Percentiles rank a stretch among this genome's conserved stretches.
These are phyloP conservation scores for Urocyon cinereoargenteus DNA, from an alignment of 2,797 vertebrate genomes.

Conservation along the genomic window DNA sequence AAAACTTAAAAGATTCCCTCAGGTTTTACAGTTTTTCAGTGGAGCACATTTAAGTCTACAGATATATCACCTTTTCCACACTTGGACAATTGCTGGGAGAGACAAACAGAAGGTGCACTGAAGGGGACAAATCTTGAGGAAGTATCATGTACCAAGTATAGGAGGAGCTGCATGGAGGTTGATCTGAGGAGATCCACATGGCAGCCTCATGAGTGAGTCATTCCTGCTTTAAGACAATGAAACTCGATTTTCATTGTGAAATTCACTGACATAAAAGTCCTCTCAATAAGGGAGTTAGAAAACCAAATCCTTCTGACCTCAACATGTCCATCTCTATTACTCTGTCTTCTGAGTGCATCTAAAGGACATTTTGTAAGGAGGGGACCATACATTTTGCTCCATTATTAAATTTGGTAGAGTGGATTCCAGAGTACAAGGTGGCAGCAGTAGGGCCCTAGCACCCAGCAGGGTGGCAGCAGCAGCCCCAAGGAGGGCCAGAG, in stretches of 20 bases:
- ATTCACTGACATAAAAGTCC: neutral
- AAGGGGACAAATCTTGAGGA: neutral
- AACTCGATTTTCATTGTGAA: neutral
- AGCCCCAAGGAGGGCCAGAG: neutral
- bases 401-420: neutral
- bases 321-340: neutral
- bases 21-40: neutral
- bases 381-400: neutral
- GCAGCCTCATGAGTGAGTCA: neutral
- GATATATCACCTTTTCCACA: neutral
- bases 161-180: neutral
- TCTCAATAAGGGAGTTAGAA: neutral
- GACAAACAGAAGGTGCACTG: neutral
- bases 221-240: neutral
- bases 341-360: neutral
- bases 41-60: neutral
- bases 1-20: neutral
- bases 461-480: neutral
- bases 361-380: neutral
- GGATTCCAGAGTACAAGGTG: neutral
- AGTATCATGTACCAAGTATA: neutral
- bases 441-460: no score
- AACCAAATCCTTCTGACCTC: neutral
- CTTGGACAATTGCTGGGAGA: neutral
- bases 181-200: neutral